Evolutionary conservation across 2,888 invertebrate species (phyloP), one percentile per base, ranked within the genome.

Genomic region (Noctua janthina): DNA sequence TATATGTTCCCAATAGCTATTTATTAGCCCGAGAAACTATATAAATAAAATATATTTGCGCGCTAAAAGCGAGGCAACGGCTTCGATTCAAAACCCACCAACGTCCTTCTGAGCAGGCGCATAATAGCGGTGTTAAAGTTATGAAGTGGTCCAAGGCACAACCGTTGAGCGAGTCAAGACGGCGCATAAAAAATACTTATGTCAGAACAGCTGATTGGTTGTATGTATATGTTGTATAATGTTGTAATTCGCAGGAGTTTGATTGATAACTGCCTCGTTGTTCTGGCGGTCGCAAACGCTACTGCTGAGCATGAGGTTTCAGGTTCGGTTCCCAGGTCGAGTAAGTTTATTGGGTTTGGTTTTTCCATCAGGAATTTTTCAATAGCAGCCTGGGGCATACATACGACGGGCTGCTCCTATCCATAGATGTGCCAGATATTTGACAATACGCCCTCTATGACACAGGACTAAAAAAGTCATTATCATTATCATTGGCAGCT

Each of bases 51-150:
- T 67, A 70, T 59, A 75, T 81, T 82, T 67, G 73, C 70, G 78
- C 80, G 83, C 68, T 81, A 79, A 85, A 82, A 82, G 35, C 84
- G 82, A 76, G 67, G 69, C 78, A 85, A 87, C 88, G 82, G 78
- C 62, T 82, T 81, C 74, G 79, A 84, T 89, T 88, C 79, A 82
- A 90, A 88, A 81, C 83, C 82, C 54, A 82, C 87, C 88, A 84
- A 85, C 90, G 88, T 86, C 86, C 89, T 87, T 90, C 85, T 83
- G 90, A 76, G 80, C 84, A 56, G 74, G 86, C 88, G 86, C 84
- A 79, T 85, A 88, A 87, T 80, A 78, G 87, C 81, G 29, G 83
- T 83, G 77, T 87, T 81, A 72, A 87, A 88, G 74, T 85, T 88
- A 84, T 78, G 77, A 75, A 71, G 56, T 74, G 67, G 4, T 17